Conservation (phyloP, 2,888 invertebrate species). For the Polylopha cassiicola region DNA sequence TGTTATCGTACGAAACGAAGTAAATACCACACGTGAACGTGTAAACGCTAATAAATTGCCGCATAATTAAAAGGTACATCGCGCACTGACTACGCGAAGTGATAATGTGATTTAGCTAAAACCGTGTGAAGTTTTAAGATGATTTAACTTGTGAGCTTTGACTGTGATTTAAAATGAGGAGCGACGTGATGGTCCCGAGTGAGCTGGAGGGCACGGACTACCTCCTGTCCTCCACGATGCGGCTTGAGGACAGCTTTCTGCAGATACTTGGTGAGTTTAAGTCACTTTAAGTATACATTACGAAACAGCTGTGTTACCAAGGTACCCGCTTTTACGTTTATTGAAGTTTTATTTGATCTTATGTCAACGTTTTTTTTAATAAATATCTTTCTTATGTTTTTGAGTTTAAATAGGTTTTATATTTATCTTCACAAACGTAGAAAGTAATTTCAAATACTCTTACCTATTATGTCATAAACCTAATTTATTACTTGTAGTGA, state of each 20-base stretch:
- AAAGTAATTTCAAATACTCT: too few relatives aligned
- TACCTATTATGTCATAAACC: too few relatives aligned
- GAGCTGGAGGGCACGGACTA: conserved; percentile 81
- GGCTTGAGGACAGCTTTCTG: conserved; percentile 79
- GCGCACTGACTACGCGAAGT: conserved; percentile 12
- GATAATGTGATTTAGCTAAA: conserved; percentile 20
- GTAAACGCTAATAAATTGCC: conserved; percentile 32
- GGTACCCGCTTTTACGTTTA: too few relatives aligned
- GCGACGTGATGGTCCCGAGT: conserved; percentile 70
- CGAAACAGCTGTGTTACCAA: conserved; percentile 7
- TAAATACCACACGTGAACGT: conserved; percentile 48
- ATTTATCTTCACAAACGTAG: too few relatives aligned
- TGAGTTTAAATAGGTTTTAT: too few relatives aligned
- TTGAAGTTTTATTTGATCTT: too few relatives aligned
- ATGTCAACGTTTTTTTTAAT: too few relatives aligned
- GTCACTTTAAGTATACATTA: conserved; percentile 14
- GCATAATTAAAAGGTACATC: conserved; percentile 14
- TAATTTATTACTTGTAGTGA: too few relatives aligned
- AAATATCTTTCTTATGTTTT: too few relatives aligned
- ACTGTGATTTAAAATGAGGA: conserved; percentile 57
- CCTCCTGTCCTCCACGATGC: conserved; percentile 79
- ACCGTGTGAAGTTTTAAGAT: too few relatives aligned
- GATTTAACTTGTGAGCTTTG: background rate
- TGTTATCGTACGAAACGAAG: conserved; percentile 40
- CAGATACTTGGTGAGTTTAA: conserved; percentile 78